Conservation (phyloP, 2,113 vertebrate species). For the Dermatemys mawii region DNA sequence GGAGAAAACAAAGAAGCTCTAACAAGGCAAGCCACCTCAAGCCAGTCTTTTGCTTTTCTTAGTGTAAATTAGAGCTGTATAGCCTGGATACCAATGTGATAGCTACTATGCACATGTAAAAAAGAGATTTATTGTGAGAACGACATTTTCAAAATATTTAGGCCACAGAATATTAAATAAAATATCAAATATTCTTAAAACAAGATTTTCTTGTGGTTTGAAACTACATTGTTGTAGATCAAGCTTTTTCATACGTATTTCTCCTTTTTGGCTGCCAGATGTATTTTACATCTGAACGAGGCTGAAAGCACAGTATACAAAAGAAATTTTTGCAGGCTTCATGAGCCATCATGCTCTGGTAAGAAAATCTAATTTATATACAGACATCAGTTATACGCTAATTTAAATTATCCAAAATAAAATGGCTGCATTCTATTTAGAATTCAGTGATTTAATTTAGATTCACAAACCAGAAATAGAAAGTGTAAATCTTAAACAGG, state of each 20-base stretch:
- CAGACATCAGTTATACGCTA: background rate
- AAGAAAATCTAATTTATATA: background rate
- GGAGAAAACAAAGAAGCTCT: background rate
- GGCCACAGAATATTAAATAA: background rate
- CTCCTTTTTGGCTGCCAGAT: background rate
- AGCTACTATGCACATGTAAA: background rate
- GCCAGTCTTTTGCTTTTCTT: background rate
- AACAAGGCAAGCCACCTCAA: background rate
- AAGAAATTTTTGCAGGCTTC: background rate
- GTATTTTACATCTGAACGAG: background rate
- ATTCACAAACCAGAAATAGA: constrained; percentile 24
- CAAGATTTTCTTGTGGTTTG: background rate
- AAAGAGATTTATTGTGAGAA: background rate
- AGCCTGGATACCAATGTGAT: background rate
- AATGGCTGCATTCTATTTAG: background rate
- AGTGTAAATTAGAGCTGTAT: background rate
- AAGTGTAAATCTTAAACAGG: constrained; percentile 32
- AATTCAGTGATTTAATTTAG: background rate
- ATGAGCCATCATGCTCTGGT: background rate
- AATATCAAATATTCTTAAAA: background rate
- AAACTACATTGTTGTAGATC: background rate
- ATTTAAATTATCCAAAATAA: constrained; percentile 1
- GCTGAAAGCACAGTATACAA: background rate
- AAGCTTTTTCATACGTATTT: background rate
- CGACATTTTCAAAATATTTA: background rate